Evolutionary conservation across 2,888 invertebrate species (phyloP), one percentile per base, ranked within the genome.

Genomic region (Acrobasis repandana): DNA sequence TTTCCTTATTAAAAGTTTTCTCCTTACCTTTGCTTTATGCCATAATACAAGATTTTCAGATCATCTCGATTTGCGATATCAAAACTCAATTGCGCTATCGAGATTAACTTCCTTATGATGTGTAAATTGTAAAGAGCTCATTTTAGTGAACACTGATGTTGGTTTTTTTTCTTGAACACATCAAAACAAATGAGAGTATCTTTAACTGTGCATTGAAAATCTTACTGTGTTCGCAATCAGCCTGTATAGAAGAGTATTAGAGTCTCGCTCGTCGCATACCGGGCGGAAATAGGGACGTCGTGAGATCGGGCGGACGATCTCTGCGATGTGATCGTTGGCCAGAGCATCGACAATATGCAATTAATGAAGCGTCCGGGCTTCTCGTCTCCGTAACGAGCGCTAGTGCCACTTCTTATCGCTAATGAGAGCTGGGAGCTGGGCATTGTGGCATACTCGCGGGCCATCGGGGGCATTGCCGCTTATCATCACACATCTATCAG

Each of bases 301-400:
- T 79, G 78, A 79, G 83, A 83, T 82, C 73, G 72, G 66, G 65
- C 65, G 65, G 70, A 68, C 73, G 76, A 85, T 84, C 85, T 75
- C 63, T 49, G 67, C 75, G 79, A 85, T 80, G 81, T 79, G 75
- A 84, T 80, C 79, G 76, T 69, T 69, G 77, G 71, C 71, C 70
- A 70, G 72, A 71, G 75, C 80, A 79, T 75, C 79, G 80, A 87
- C 86, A 87, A 88, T 87, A 82, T 80, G 74, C 82, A 85, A 88
- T 88, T 88, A 89, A 89, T 85, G 85, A 84, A 80, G 75, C 75
- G 76, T 82, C 76, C 71, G 66, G 62, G 69, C 67, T 71, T 74
- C 77, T 80, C 75, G 80, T 82, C 77, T 83, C 78, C 81, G 79
- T 85, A 83, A 83, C 83, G 76, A 80, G 80, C 72, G 67, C 70